phyloP scores from a whole-genome alignment of 2,113 vertebrate genomes.

The Eira barbara region DNA sequence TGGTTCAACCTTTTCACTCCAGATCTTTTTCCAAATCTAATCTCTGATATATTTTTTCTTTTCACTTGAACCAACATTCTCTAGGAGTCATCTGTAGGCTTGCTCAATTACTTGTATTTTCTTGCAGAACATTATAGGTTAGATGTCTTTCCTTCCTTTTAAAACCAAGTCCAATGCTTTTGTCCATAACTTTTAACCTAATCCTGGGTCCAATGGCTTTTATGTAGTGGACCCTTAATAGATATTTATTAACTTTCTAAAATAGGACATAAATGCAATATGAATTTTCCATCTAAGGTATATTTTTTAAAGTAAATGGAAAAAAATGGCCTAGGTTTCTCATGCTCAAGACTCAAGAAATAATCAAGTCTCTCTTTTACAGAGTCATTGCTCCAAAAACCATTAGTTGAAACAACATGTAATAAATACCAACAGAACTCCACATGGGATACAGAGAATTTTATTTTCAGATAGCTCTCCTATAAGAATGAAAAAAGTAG shows the following conservation, averaged over 20 bases:
- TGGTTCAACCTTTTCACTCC: constrained; percentile 39
- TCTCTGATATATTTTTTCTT: background rate
- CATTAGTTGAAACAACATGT: constrained; percentile 35
- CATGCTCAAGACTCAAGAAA: constrained; percentile 31
- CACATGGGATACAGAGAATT: background rate
- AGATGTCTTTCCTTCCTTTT: constrained; percentile 46
- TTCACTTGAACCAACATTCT: constrained; percentile 39
- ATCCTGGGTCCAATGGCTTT: background rate
- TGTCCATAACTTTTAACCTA: constrained; percentile 10
- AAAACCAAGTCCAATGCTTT: constrained; percentile 11
- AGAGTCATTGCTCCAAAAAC: constrained; percentile 1
- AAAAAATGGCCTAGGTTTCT: constrained; percentile 47
- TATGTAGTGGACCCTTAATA: background rate
- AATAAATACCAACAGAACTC: constrained; percentile 41
- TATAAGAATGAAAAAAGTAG: background rate
- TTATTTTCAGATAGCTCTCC: constrained; percentile 20
- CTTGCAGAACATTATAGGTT: constrained; percentile 40
- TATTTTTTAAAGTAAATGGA: constrained; percentile 45
- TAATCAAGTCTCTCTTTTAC: constrained; percentile 26
- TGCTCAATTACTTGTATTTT: constrained; percentile 54
- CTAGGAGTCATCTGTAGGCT: constrained; percentile 36
- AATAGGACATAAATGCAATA: constrained; percentile 38
- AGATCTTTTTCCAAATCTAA: background rate
- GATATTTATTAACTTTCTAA: constrained; percentile 37
- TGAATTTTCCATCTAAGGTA: constrained; percentile 27